phyloP scores from a whole-genome alignment of 2,797 vertebrate species.

The Buceros bicornis region DNA sequence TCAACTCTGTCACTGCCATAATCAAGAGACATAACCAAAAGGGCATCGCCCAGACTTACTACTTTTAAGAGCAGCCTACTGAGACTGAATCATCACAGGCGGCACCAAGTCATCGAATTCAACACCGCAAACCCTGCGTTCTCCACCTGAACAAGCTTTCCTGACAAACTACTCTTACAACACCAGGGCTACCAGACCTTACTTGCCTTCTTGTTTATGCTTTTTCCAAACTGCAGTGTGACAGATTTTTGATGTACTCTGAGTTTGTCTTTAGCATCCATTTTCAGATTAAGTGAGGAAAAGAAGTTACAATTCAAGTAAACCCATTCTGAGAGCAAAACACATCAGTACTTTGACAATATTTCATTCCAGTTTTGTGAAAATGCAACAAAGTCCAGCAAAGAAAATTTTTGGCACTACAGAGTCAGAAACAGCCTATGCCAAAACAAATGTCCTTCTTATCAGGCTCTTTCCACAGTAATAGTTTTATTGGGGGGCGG shows the following conservation, averaged over 20 bases:
- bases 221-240: not conserved
- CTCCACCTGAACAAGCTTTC: not conserved
- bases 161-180: not conserved
- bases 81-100: not conserved
- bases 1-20: not conserved
- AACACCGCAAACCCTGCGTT: not conserved
- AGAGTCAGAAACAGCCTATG: not conserved
- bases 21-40: not conserved
- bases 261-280: not conserved
- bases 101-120: not conserved
- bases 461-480: not conserved
- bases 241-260: not conserved
- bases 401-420: not conserved
- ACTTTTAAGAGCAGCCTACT: not conserved
- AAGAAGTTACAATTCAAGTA: constrained; percentile 11
- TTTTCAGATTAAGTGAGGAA: not conserved
- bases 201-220: not conserved
- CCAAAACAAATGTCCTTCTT: constrained; percentile 3
- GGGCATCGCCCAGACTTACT: not conserved
- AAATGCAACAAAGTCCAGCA: not conserved
- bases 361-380: not conserved
- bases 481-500: not conserved
- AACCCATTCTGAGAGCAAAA: not conserved
- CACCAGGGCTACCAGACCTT: not conserved
- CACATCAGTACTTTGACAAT: not conserved